Evolutionary conservation across 2,113 vertebrate genomes (phyloP).

Genomic region (Pampusana beccarii): DNA sequence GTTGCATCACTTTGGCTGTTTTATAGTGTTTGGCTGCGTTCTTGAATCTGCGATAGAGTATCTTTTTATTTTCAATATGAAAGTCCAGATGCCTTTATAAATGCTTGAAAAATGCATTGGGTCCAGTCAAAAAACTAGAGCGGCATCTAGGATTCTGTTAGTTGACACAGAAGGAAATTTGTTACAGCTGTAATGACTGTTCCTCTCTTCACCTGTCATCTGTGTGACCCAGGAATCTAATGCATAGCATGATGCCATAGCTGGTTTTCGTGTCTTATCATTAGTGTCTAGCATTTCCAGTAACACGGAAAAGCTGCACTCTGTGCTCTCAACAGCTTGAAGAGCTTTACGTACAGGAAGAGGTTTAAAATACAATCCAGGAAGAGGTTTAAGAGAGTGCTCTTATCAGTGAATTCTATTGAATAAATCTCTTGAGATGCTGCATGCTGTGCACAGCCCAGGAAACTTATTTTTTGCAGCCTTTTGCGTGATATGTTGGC

Average conservation of each 20-base stretch:
- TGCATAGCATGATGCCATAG: background rate
- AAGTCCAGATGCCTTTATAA: background rate
- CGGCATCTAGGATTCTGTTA: background rate
- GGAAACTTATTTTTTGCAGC: background rate
- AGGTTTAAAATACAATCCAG: background rate
- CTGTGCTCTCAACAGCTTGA: background rate
- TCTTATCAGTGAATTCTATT: background rate
- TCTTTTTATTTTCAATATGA: background rate
- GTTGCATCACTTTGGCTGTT: background rate
- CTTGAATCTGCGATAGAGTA: background rate
- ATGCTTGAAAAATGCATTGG: background rate
- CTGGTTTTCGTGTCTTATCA: background rate
- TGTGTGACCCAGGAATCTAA: background rate
- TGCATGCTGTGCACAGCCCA: background rate
- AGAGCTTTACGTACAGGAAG: background rate
- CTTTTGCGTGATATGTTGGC: background rate
- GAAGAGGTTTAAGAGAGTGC: conserved; percentile 14
- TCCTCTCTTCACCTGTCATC: background rate
- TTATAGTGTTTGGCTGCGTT: background rate
- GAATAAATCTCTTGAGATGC: background rate
- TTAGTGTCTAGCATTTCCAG: background rate
- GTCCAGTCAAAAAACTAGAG: background rate
- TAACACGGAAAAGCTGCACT: background rate
- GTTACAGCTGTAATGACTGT: background rate
- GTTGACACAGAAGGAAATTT: background rate